Evolutionary conservation across 1,140 invertebrate species (phyloP).

Genomic region (Cherax destructor): DNA sequence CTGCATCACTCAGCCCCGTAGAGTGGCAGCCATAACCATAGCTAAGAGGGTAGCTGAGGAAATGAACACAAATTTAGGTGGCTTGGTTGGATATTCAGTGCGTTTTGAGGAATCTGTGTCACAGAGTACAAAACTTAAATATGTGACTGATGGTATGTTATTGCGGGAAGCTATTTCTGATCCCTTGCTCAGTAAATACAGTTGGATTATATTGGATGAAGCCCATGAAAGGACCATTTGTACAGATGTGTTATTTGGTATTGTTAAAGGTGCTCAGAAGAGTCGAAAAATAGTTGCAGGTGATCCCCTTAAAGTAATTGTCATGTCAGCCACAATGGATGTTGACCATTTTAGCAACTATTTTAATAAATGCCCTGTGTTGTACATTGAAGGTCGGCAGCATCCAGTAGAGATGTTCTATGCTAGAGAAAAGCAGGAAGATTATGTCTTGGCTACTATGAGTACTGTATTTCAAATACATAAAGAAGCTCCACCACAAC

Average conservation of each 20-base stretch:
- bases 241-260: slow-evolving; percentile 93
- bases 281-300: slow-evolving; percentile 79
- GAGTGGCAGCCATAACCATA: slow-evolving; percentile 94
- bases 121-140: slow-evolving; percentile 85
- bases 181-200: slow-evolving; percentile 84
- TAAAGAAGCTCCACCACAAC: slow-evolving; percentile 85
- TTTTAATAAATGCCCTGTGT: slow-evolving; percentile 89
- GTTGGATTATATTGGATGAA: slow-evolving; percentile 94
- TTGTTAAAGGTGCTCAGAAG: slow-evolving; percentile 87
- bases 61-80: slow-evolving; percentile 81
- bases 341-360: slow-evolving; percentile 94
- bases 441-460: slow-evolving; percentile 87
- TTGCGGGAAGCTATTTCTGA: slow-evolving; percentile 89
- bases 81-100: slow-evolving; percentile 91
- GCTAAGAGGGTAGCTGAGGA: slow-evolving; percentile 91
- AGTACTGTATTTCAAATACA: slow-evolving; percentile 95
- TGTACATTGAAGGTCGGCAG: slow-evolving; percentile 93
- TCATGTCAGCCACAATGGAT: slow-evolving; percentile 98
- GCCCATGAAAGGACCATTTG: slow-evolving; percentile 97
- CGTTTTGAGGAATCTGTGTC: slow-evolving; percentile 93
- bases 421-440: slow-evolving; percentile 84
- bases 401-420: slow-evolving; percentile 87
- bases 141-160: slow-evolving; percentile 96
- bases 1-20: slow-evolving; percentile 81
- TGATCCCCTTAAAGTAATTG: slow-evolving; percentile 80